Base-by-base conservation (phyloP, 2,797 vertebrate species). In the Sciurus carolinensis region DNA sequence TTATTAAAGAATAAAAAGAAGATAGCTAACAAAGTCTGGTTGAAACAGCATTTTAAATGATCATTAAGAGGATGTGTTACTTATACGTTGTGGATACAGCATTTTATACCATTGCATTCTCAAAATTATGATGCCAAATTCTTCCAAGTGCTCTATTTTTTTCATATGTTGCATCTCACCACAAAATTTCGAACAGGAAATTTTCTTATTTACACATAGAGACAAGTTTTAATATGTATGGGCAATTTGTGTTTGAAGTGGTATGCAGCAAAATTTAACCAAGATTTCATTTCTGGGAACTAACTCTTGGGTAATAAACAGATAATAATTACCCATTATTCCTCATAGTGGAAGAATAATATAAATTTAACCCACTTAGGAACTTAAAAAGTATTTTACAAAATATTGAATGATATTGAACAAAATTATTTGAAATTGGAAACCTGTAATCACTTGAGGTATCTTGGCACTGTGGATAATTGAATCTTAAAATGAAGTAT, bases 111-210 rank as follows among this genome's bases (percentile, higher is more conserved):
- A 87, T 73, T 96, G 81, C 36, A 39, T 77, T 93, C 89, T 88
- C 57, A 86, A 92, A 95, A 69, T n/a, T 79, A 92, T 84, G 96
- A 95, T 93, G 59, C 13, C 67, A 92, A 87, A 26, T 95, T 96
- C 42, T 90, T 94, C 5, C 33, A 91, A 75, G 20, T 75, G 44
- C 15, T 93, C 2, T 71, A 57, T 67, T 52, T 93, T 62, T 76
- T 76, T 44, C n/a, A 67, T 83, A 91, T 90, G 50, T 62, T 87
- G 6, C 30, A 10, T 85, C 20, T 93, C 67, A 87, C 7, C 28
- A 91, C 66, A 94, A 62, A 26, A 15, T 79, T 91, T 86, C 11
- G 79, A 83, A 75, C 3, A 52, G 15, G 50, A 76, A 39, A 50
- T 42, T 59, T 95, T 94, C 30, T 90, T 79, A 26, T 64, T 57